These are phyloP conservation scores for Danionella dracula DNA, from an alignment of 2,797 vertebrate species.

Conservation along the genomic window DNA sequence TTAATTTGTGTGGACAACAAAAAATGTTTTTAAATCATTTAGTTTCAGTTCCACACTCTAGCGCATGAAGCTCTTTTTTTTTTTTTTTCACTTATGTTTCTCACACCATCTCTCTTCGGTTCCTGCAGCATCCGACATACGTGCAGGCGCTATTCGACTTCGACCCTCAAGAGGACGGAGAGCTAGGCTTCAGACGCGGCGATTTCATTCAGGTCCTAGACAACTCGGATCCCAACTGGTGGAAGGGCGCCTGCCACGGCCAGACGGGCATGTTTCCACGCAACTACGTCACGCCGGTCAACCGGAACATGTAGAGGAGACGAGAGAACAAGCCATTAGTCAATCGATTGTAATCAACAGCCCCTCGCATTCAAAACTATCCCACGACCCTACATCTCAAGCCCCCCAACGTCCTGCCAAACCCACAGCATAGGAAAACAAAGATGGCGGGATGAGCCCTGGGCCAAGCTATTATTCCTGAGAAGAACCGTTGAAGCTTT, in stretches of 20 bases:
- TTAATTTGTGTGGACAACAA: too few relatives aligned
- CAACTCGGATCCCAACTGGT: conserved; percentile 88
- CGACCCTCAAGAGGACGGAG: conserved; percentile 96
- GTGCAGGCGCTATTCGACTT: conserved; percentile 99
- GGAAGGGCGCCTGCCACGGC: conserved; percentile 96
- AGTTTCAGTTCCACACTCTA: too few relatives aligned
- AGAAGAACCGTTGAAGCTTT: conserved; percentile 58
- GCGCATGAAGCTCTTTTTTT: too few relatives aligned
- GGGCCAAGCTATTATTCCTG: conserved; percentile 56
- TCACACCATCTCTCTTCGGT: background rate
- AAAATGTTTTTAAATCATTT: too few relatives aligned
- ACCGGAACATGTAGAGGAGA: conserved; percentile 84
- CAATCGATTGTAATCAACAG: conserved; percentile 13
- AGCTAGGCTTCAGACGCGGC: conserved; percentile 92
- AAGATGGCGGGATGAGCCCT: conserved; percentile 50
- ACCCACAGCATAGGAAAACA: conserved; percentile 44
- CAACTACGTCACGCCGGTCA: conserved; percentile 96
- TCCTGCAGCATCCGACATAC: conserved; percentile 85
- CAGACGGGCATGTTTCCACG: conserved; percentile 98
- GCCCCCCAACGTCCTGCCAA: conserved; percentile 21
- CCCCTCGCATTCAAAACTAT: conserved; percentile 10
- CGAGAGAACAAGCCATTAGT: conserved; percentile 2
- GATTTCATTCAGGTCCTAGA: conserved; percentile 94
- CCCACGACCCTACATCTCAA: conserved; percentile 7
- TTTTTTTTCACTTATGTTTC: too few relatives aligned